These are phyloP conservation scores for Schizopygopsis pylzovi DNA, from an alignment of 2,797 vertebrate species.

Conservation along the genomic window DNA sequence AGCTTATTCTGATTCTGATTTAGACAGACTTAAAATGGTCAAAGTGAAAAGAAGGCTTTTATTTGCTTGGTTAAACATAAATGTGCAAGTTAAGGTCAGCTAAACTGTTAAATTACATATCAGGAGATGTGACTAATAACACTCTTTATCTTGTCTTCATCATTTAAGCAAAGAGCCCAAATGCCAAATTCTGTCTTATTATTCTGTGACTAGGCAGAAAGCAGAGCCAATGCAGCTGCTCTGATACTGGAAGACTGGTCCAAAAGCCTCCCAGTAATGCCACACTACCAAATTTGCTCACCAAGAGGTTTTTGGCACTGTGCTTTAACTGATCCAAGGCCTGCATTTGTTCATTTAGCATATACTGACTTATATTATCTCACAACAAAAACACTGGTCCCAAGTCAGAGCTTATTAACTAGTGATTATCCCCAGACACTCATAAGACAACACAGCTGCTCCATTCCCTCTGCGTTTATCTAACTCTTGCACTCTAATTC, in stretches of 20 bases:
- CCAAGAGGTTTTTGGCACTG: neutral
- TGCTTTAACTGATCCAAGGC: conserved; percentile 16
- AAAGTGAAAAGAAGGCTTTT: neutral
- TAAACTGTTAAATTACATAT: conserved; percentile 20
- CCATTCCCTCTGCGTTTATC: neutral
- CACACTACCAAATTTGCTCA: conserved; percentile 18
- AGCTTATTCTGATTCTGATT: neutral
- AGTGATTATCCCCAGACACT: conserved; percentile 21
- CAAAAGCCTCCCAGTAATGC: conserved; percentile 8
- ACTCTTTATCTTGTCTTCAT: conserved; percentile 22
- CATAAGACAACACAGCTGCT: conserved; percentile 51
- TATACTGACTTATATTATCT: conserved; percentile 2
- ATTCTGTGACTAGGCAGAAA: conserved; percentile 18
- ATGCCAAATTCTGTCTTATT: conserved; percentile 14
- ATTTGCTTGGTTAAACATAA: conserved; percentile 6
- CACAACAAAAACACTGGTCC: conserved; percentile 8
- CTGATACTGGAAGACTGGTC: conserved; percentile 7
- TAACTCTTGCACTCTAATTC: neutral
- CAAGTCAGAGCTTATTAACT: conserved; percentile 17
- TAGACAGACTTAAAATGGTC: neutral
- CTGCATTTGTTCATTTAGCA: neutral
- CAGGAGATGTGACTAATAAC: conserved; percentile 33
- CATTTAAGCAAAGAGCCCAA: neutral
- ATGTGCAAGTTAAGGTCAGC: neutral
- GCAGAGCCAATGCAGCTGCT: conserved; percentile 46